Conservation (phyloP, 2,113 vertebrate genomes). For the Burhinus oedicnemus region DNA sequence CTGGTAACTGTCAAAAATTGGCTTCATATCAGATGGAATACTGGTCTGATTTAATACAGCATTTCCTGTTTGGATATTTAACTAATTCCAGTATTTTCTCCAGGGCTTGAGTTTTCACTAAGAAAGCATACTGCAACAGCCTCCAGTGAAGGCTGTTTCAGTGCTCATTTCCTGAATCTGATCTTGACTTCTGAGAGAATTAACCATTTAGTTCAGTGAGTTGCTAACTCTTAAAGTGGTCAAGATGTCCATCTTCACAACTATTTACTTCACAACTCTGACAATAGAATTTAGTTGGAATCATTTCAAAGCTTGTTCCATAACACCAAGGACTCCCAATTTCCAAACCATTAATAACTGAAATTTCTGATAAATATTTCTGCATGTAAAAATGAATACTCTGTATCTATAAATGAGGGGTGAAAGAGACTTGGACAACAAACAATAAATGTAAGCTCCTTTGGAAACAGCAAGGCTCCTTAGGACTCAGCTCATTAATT, state of each 20-base stretch:
- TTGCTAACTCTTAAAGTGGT: neutral
- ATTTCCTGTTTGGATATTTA: constrained; percentile 53
- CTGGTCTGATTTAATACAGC: neutral
- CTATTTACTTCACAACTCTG: neutral
- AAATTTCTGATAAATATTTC: neutral
- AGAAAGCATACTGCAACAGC: neutral
- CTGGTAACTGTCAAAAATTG: constrained; percentile 18
- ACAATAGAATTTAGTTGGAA: neutral
- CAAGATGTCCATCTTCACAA: neutral
- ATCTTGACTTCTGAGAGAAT: constrained; percentile 1
- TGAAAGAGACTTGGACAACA: neutral
- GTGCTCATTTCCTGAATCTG: constrained; percentile 15
- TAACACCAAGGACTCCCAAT: neutral
- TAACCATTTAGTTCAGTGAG: neutral
- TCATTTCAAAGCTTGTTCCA: neutral
- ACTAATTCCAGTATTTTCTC: constrained; percentile 38
- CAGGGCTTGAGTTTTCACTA: constrained; percentile 5
- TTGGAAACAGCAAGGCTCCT: constrained; percentile 30
- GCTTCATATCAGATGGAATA: neutral
- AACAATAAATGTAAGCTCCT: constrained; percentile 3
- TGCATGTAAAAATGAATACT: neutral
- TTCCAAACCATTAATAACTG: neutral
- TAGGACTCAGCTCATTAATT: constrained; percentile 52
- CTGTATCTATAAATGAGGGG: neutral
- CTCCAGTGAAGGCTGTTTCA: neutral